These are phyloP conservation scores for Atherinosoma microstoma DNA, from an alignment of 2,797 vertebrate genomes.

Conservation along the genomic window DNA sequence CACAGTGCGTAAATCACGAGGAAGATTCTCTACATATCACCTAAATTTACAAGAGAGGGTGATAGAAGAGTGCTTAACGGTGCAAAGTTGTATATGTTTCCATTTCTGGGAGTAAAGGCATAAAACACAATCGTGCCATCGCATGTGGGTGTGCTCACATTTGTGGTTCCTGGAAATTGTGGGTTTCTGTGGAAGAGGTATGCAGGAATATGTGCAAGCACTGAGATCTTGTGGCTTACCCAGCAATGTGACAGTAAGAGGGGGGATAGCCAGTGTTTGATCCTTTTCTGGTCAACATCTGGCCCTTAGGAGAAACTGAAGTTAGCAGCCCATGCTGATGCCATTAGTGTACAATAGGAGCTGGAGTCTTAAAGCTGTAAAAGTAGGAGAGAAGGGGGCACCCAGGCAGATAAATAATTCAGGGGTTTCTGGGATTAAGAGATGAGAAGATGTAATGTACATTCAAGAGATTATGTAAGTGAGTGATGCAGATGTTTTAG, in stretches of 20 bases:
- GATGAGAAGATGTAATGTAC: slow-evolving; percentile 21
- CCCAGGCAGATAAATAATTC: slow-evolving; percentile 18
- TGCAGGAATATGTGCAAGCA: slow-evolving; percentile 48
- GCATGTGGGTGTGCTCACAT: slow-evolving; percentile 29
- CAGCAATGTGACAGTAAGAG: slow-evolving; percentile 61
- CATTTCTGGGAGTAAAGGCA: slow-evolving; percentile 14
- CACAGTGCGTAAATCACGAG: neutral
- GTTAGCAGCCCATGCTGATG: slow-evolving; percentile 80
- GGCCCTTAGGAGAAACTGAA: slow-evolving; percentile 76
- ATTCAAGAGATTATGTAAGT: slow-evolving; percentile 33
- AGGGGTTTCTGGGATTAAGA: slow-evolving; percentile 11
- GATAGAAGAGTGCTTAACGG: neutral
- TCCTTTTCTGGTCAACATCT: slow-evolving; percentile 75
- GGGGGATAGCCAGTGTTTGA: slow-evolving; percentile 62
- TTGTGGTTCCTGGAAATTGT: slow-evolving; percentile 44
- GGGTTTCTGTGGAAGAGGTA: slow-evolving; percentile 52
- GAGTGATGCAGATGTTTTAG: slow-evolving; percentile 23
- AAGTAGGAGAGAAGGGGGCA: slow-evolving; percentile 24
- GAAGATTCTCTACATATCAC: neutral
- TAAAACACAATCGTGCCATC: slow-evolving; percentile 31
- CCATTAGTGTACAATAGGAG: slow-evolving; percentile 78
- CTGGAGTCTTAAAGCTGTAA: slow-evolving; percentile 66
- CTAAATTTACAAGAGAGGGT: neutral
- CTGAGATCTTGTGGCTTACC: slow-evolving; percentile 48
- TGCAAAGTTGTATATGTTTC: slow-evolving; percentile 15